Evolutionary conservation across 2,888 invertebrate genomes (phyloP).

Genomic region (Sceliomorpha sp.): DNA sequence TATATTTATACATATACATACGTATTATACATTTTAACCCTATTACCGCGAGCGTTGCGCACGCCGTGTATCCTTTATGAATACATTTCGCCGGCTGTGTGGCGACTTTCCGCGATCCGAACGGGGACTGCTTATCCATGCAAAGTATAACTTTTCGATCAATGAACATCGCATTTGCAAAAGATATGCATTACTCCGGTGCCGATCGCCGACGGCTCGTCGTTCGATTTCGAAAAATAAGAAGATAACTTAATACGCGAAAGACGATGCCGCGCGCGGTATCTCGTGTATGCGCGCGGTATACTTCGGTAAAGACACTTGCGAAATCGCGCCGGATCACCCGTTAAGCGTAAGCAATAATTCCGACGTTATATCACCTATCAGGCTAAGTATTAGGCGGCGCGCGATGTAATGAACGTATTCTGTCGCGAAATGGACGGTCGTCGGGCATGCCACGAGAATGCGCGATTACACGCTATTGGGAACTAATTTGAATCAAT

Average conservation of each 20-base stretch:
- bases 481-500: slow-evolving; percentile 80
- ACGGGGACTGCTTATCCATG: slow-evolving; percentile 35
- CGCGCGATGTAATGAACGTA: slow-evolving; percentile 74
- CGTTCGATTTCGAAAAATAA: slow-evolving; percentile 36
- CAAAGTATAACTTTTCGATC: slow-evolving; percentile 46
- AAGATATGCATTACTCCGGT: slow-evolving; percentile 36
- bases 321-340: slow-evolving; percentile 39
- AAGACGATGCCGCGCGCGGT: too few relatives aligned
- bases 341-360: slow-evolving; percentile 65
- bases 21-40: slow-evolving; percentile 36
- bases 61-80: slow-evolving; percentile 21
- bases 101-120: slow-evolving; percentile 23
- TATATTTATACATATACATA: slow-evolving; percentile 24
- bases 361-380: slow-evolving; percentile 76
- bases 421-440: slow-evolving; percentile 67
- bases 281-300: too few relatives aligned
- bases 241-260: slow-evolving; percentile 51
- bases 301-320: slow-evolving; percentile 13
- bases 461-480: slow-evolving; percentile 76
- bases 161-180: slow-evolving; percentile 35
- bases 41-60: slow-evolving; percentile 19
- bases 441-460: slow-evolving; percentile 62
- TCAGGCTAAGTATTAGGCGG: slow-evolving; percentile 79
- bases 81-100: slow-evolving; percentile 30
- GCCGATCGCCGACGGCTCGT: slow-evolving; percentile 13